Evolutionary conservation across 2,113 vertebrate genomes (phyloP), one percentile per base, ranked within the genome.

Genomic region (Solea senegalensis): DNA sequence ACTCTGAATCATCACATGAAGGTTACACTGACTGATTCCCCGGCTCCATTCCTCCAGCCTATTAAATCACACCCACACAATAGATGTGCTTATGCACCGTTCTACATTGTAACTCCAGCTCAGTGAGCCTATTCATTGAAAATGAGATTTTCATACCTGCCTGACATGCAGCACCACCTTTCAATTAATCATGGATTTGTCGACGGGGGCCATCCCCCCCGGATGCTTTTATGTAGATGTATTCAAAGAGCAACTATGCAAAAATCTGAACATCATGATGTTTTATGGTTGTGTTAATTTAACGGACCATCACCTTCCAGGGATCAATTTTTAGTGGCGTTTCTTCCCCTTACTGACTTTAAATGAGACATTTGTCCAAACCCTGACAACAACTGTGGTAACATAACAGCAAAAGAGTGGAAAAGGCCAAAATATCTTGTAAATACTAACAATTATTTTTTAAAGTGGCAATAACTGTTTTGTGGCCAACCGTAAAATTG

Each of bases 201-300:
- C 12, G 1, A 63, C 44, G 9, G 46, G 21, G 21, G 21, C 21
- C 21, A 21, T 60, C 40, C 52, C 40, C n/a, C 40, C 4, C 4
- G 71, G 51, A 74, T 13, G 27, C 2, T 1, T 5, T 1, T n/a
- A 54, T 74, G 76, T 46, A 34, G 3, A 15, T 21, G 21, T 65
- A 81, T 69, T 66, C 77, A 77, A 27, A 56, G 65, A 71, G 66
- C 34, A 54, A 49, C 69, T 54, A 44, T 51, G 57, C 60, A 82
- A 55, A 74, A 78, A 80, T 70, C 50, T 61, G 40, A 62, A 76
- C 60, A 76, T 65, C 61, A 80, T 70, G 54, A 64, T 66, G 63
- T 56, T 59, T 80, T 70, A 71, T 74, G 72, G 55, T 67, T 75
- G 48, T 85, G 81, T 89, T 89, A 66, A 82, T 90, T 92, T 91